Percentiles rank a stretch among this genome's conserved stretches.
These are phyloP conservation scores for Megalurothrips usitatus DNA, from an alignment of 2,888 invertebrate genomes.

Conservation along the genomic window DNA sequence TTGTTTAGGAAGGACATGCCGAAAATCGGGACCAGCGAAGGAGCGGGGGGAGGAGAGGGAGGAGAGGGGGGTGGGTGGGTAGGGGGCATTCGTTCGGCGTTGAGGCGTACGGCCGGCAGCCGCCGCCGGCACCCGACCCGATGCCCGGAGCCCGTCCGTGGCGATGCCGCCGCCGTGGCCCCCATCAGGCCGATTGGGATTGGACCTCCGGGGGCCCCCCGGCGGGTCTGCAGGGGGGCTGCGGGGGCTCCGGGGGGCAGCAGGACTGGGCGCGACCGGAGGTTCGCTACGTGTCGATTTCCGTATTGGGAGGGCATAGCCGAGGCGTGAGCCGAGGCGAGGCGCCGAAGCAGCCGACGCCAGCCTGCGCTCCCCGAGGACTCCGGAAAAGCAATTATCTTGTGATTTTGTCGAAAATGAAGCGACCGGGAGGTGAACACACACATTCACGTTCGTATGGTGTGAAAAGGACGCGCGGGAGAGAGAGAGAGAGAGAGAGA, in stretches of 20 bases:
- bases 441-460: no score
- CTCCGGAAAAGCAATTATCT: constrained; percentile 11
- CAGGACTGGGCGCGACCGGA: not conserved
- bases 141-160: not conserved
- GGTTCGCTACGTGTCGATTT: constrained; percentile 18
- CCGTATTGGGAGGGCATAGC: not conserved
- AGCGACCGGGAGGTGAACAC: not conserved
- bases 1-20: no score
- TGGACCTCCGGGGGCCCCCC: constrained; percentile 5
- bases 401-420: constrained; percentile 11
- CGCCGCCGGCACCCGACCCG: no score
- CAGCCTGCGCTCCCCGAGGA: not conserved
- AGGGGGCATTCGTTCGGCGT: not conserved
- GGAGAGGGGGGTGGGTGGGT: not conserved
- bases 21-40: no score
- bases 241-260: not conserved
- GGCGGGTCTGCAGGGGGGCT: not conserved
- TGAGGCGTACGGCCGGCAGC: no score
- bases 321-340: not conserved
- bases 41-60: not conserved
- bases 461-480: no score
- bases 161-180: not conserved
- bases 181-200: constrained; percentile 1
- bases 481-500: no score
- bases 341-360: not conserved